Evolutionary conservation across 1,140 invertebrate genomes (phyloP).

Genomic region (Drosophila repletoides): DNA sequence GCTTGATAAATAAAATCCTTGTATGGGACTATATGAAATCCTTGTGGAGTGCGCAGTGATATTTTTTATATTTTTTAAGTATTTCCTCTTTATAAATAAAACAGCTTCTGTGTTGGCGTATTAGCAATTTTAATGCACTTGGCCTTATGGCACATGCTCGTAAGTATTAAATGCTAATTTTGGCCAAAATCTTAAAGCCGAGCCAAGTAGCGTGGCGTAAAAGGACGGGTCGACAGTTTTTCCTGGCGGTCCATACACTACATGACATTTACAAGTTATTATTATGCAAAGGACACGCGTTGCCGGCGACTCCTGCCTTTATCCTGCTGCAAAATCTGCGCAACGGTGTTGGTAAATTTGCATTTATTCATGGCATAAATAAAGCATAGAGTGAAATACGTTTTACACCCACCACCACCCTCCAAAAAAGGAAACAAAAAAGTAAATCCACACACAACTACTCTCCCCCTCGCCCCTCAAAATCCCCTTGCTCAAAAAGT

Average conservation of each 20-base stretch:
- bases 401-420: not conserved
- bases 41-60: slow-evolving; percentile 5
- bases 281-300: slow-evolving; percentile 76
- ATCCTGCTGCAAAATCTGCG: slow-evolving; percentile 71
- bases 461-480: not conserved
- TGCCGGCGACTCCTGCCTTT: slow-evolving; percentile 51
- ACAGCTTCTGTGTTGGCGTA: slow-evolving; percentile 39
- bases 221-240: slow-evolving; percentile 1
- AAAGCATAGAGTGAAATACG: slow-evolving; percentile 48
- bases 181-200: slow-evolving; percentile 28
- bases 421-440: slow-evolving; percentile 39
- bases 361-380: slow-evolving; percentile 79
- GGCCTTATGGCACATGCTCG: slow-evolving; percentile 53
- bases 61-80: slow-evolving; percentile 12
- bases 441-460: slow-evolving; percentile 11
- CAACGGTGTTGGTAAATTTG: slow-evolving; percentile 69
- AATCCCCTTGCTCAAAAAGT: not conserved
- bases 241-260: slow-evolving; percentile 40
- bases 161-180: slow-evolving; percentile 72
- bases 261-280: slow-evolving; percentile 78
- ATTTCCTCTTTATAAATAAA: slow-evolving; percentile 37
- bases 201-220: slow-evolving; percentile 12
- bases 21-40: not conserved
- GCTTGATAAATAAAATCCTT: slow-evolving; percentile 20
- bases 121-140: slow-evolving; percentile 69